Percentiles rank a stretch among this genome's conserved stretches.
These are phyloP conservation scores for Anoplopoma fimbria DNA, from an alignment of 2,113 vertebrate genomes.

Conservation along the genomic window DNA sequence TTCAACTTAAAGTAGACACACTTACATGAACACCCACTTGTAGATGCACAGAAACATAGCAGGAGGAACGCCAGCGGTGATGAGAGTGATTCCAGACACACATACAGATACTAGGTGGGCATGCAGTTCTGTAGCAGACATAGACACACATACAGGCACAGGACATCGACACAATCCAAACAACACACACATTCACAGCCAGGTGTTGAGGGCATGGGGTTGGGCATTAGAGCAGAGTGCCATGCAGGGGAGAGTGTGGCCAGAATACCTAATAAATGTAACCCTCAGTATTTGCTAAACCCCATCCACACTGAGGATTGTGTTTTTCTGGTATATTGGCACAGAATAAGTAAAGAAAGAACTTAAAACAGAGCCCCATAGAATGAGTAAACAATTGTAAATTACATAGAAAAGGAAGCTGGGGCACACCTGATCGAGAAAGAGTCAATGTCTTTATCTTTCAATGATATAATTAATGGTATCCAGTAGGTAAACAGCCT, in stretches of 20 bases:
- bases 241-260: slow-evolving; percentile 14
- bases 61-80: neutral
- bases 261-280: slow-evolving; percentile 23
- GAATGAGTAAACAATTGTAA: slow-evolving; percentile 15
- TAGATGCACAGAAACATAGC: neutral
- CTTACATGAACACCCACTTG: no score
- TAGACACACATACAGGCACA: neutral
- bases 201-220: slow-evolving; percentile 32
- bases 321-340: neutral
- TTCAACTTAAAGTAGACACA: slow-evolving; percentile 15
- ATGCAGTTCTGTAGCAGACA: neutral
- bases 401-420: neutral
- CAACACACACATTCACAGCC: slow-evolving; percentile 28
- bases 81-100: neutral
- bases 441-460: neutral
- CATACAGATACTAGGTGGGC: neutral
- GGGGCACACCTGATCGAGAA: neutral
- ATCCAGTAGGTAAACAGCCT: slow-evolving; percentile 21
- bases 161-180: neutral
- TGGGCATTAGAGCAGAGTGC: slow-evolving; percentile 12
- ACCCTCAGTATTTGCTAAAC: slow-evolving; percentile 6
- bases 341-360: slow-evolving; percentile 9
- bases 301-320: slow-evolving; percentile 6
- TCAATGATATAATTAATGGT: slow-evolving; percentile 28
- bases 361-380: slow-evolving; percentile 1